A percentile compares a stretch with the other conserved stretches of the same genome.
Evolutionary conservation across 2,113 vertebrate genomes (phyloP).

Genomic region (Poeciliopsis occidentalis): DNA sequence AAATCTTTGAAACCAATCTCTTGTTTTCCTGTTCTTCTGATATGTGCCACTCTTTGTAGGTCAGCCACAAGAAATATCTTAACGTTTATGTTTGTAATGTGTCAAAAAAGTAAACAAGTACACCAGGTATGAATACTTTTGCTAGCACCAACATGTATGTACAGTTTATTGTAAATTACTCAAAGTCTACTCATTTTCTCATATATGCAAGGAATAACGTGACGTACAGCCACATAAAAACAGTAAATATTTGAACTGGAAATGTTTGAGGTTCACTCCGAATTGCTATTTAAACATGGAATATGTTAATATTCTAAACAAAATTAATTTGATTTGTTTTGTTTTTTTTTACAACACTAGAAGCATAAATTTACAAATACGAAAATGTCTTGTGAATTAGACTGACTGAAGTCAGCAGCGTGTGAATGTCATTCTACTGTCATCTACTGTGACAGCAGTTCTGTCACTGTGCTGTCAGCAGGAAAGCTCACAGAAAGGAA

Average conservation of each 20-base stretch:
- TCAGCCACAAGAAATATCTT: background rate
- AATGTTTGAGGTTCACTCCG: no score
- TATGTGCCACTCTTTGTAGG: background rate
- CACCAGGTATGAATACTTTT: background rate
- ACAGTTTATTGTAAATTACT: background rate
- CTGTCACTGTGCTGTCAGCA: conserved; percentile 29
- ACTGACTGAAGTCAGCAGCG: background rate
- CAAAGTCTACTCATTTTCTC: no score
- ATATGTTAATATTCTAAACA: no score
- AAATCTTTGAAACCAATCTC: background rate
- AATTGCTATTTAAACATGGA: no score
- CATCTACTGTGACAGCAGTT: conserved; percentile 13
- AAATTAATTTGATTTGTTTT: no score
- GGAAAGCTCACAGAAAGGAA: conserved; percentile 60
- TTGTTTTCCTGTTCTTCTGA: background rate
- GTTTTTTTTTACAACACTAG: no score
- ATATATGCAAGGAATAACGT: no score
- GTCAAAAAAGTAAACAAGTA: background rate
- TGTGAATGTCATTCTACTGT: background rate
- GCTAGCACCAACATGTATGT: background rate
- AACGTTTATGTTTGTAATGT: background rate
- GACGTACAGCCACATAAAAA: no score
- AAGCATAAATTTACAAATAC: background rate
- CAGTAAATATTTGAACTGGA: no score
- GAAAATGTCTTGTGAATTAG: background rate